A percentile compares a stretch with the other conserved stretches of the same genome.
Conservation (phyloP, 2,797 vertebrate genomes). For the Sebastes reedi region DNA sequence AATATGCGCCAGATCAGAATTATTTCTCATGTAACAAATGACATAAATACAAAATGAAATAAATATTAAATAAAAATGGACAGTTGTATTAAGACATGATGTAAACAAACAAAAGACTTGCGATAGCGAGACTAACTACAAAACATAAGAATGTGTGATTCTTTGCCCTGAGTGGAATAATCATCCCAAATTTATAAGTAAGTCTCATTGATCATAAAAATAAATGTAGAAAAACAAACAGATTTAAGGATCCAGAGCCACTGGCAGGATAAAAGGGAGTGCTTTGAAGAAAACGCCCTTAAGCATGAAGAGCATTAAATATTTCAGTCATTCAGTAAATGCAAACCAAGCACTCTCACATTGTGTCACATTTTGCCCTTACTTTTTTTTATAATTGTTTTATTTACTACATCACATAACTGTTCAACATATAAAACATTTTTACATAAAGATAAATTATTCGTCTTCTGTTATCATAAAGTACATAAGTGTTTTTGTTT, state of each 20-base stretch:
- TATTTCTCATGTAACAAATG: conserved; percentile 67
- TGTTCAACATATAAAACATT: conserved; percentile 53
- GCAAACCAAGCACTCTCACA: conserved; percentile 36
- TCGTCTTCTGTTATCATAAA: conserved; percentile 60
- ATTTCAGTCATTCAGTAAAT: conserved; percentile 61
- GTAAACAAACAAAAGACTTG: conserved; percentile 70
- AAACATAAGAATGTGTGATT: conserved; percentile 60
- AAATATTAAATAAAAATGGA: conserved; percentile 86
- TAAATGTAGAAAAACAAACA: conserved; percentile 36
- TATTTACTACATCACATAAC: conserved; percentile 42
- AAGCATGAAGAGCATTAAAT: conserved; percentile 43
- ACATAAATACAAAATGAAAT: conserved; percentile 84
- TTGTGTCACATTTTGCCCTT: conserved; percentile 36
- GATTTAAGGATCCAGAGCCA: conserved; percentile 47
- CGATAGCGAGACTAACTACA: conserved; percentile 43
- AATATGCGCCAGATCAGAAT: conserved; percentile 43
- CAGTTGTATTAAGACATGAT: conserved; percentile 73
- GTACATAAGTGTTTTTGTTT: conserved; percentile 66
- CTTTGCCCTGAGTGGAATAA: conserved; percentile 77
- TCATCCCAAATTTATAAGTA: conserved; percentile 43
- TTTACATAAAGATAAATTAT: conserved; percentile 66
- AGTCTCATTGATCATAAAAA: conserved; percentile 46
- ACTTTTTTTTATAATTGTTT: conserved; percentile 27
- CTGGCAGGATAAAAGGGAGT: conserved; percentile 56
- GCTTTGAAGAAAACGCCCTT: conserved; percentile 50